Base-by-base conservation (phyloP, 37 sponge, comb jelly and placozoan genomes). In the Oopsacas minuta region DNA sequence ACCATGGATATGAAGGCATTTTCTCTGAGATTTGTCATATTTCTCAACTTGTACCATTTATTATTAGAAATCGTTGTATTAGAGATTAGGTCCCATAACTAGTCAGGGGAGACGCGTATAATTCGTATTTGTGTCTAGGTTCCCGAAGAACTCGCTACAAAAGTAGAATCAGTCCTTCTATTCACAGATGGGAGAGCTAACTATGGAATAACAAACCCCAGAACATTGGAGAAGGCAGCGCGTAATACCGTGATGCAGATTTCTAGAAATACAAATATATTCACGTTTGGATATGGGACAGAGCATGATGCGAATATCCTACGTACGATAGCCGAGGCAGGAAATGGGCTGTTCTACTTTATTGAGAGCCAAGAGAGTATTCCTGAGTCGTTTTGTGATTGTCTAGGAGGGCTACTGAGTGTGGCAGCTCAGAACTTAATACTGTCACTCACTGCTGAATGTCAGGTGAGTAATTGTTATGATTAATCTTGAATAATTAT, bases 171-270 rank as follows among this genome's bases (percentile, higher is more conserved):
- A 3, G 89, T 95, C 0, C 88, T 95, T 0, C 89, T 95, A 38
- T 95, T 95, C 88, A 95, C 92, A 23, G 96, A 95, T 39, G 96
- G 96, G 36, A 93, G 90, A 87, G 93, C 96, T n/a, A 95, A 95
- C 85, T 86, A 85, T 22, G 96, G 96, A 12, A 91, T 95, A 0
- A 83, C 84, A 22, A 87, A 91, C 28, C 39, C 39, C 20, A 61
- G 82, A 25, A 34, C 85, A 0, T 82, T 95, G 25, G 90, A 86
- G 37, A 93, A 90, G 52, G 96, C 96, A 0, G 93, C 96, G 0
- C 91, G 89, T 91, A 91, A 39, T 83, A 89, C 35, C 1, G 52
- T 53, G 17, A 83, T 52, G 87, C 93, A 95, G 90, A 95, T 95
- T 15, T 86, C 85, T 15, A 88, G 96, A 25, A 91, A 93, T 36